Evolutionary conservation across 2,888 invertebrate species (phyloP).

Genomic region (Gymnosoma rotundatum): DNA sequence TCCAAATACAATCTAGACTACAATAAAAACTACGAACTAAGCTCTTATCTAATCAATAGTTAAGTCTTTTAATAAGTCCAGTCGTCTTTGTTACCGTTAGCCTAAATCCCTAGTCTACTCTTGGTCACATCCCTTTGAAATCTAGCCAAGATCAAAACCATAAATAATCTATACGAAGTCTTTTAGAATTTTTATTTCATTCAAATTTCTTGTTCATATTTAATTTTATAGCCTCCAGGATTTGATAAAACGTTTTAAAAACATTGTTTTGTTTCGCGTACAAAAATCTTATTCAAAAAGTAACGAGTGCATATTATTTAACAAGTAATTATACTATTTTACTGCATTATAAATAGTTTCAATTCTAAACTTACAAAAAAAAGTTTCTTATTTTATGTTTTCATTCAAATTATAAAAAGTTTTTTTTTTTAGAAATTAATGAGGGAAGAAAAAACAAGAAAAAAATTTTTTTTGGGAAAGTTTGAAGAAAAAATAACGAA

Average conservation of each 20-base stretch:
- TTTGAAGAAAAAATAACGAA: neutral
- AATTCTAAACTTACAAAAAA: conserved; percentile 15
- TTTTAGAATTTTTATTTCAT: too few species aligned
- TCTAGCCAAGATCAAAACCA: too few species aligned
- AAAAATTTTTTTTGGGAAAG: neutral
- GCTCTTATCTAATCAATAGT: too few species aligned
- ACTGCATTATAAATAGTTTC: conserved; percentile 50
- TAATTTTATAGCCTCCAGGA: neutral
- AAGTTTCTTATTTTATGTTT: conserved; percentile 30
- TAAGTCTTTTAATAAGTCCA: too few species aligned
- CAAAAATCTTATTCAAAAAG: neutral
- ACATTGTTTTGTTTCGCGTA: neutral
- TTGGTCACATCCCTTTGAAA: too few species aligned
- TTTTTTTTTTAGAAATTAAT: conserved; percentile 32
- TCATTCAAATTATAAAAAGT: conserved; percentile 40
- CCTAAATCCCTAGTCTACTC: too few species aligned
- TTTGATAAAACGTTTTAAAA: too few species aligned
- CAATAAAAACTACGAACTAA: too few species aligned
- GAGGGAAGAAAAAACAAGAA: conserved; percentile 29
- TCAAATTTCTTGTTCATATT: neutral
- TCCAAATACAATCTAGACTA: too few species aligned
- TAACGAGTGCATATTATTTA: conserved; percentile 56
- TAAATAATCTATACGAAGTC: too few species aligned
- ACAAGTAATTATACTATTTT: conserved; percentile 51
- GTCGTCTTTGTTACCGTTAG: too few species aligned